These are phyloP conservation scores for Trichopoda pennipes DNA, from an alignment of 2,888 invertebrate genomes.

Conservation along the genomic window DNA sequence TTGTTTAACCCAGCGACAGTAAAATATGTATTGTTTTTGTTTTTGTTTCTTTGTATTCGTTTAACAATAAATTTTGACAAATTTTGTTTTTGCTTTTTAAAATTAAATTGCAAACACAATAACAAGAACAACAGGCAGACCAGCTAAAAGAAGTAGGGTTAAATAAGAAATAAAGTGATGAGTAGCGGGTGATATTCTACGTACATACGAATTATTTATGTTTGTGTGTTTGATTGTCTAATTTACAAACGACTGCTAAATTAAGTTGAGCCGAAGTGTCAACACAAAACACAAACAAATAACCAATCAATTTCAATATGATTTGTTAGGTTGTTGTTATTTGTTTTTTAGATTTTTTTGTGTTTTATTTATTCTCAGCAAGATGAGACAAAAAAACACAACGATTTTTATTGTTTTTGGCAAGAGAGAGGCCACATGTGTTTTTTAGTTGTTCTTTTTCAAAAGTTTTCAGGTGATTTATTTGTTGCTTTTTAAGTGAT, in stretches of 20 bases:
- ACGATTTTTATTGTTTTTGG: background rate
- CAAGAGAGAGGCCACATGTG: background rate
- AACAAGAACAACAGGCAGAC: too few relatives aligned
- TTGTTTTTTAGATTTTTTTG: background rate
- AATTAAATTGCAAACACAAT: too few relatives aligned
- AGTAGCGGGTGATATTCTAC: constrained; percentile 46
- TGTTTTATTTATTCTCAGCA: background rate
- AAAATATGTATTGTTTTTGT: background rate
- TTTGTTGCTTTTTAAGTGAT: constrained; percentile 19
- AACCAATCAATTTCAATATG: constrained; percentile 30
- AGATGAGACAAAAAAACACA: background rate
- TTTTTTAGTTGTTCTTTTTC: background rate
- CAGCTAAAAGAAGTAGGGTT: background rate
- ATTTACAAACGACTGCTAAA: background rate
- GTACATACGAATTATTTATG: background rate
- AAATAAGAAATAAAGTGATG: constrained; percentile 31
- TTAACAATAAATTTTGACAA: constrained; percentile 65
- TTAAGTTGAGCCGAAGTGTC: constrained; percentile 1
- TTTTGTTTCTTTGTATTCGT: constrained; percentile 23
- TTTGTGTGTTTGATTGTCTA: too few relatives aligned
- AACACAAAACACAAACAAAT: constrained; percentile 17
- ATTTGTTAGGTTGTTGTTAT: constrained; percentile 8
- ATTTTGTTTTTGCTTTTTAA: constrained; percentile 14
- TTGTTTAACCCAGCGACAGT: constrained; percentile 16
- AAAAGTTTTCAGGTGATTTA: background rate